Evolutionary conservation across 1,140 invertebrate species (phyloP).

Genomic region (Platorchestia sp.): DNA sequence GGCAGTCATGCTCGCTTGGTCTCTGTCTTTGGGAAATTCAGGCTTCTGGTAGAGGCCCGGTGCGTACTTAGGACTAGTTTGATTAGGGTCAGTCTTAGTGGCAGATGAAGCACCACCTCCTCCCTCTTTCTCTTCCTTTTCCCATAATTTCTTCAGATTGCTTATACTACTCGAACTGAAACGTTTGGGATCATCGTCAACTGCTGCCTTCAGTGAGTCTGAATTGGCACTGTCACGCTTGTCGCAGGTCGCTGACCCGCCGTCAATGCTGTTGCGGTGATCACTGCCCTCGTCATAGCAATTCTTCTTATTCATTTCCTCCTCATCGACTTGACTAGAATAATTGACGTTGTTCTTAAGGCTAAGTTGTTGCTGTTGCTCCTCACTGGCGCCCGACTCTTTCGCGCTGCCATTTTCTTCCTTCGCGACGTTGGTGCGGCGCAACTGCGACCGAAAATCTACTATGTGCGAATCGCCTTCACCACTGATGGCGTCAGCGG

Average conservation of each 20-base stretch:
- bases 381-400: not conserved
- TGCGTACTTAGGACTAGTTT: conserved; percentile 88
- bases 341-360: conserved; percentile 38
- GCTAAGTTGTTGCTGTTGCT: conserved; percentile 7
- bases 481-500: conserved; percentile 73
- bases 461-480: conserved; percentile 70
- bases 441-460: conserved; percentile 86
- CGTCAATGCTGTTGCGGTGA: conserved; percentile 24
- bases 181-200: conserved; percentile 84
- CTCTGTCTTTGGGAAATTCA: conserved; percentile 78
- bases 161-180: conserved; percentile 93
- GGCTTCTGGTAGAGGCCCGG: conserved; percentile 92
- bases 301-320: conserved; percentile 43
- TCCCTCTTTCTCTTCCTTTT: conserved; percentile 72
- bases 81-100: conserved; percentile 70
- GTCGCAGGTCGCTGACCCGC: conserved; percentile 42
- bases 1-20: conserved; percentile 51
- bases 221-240: conserved; percentile 71
- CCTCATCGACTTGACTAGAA: conserved; percentile 47
- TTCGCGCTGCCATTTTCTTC: conserved; percentile 53
- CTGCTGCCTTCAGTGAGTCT: conserved; percentile 71
- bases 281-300: conserved; percentile 43
- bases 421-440: conserved; percentile 79
- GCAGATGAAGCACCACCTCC: not conserved
- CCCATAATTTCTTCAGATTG: conserved; percentile 93